Evolutionary conservation across 2,797 vertebrate genomes (phyloP).

Genomic region (Centroberyx gerrardi): DNA sequence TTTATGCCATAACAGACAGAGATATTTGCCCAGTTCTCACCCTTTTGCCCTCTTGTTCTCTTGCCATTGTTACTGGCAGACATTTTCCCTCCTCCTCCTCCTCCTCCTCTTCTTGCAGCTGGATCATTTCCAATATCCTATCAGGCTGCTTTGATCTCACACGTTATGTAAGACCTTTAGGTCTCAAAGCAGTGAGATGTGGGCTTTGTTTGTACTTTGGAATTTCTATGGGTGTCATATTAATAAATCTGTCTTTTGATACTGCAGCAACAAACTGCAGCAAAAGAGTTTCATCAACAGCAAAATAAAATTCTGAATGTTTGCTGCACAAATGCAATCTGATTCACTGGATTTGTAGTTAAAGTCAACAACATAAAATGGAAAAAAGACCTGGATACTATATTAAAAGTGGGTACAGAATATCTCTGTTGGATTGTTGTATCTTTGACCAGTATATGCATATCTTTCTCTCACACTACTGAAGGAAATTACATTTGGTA

Average conservation of each 20-base stretch:
- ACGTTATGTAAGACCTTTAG: conserved; percentile 8
- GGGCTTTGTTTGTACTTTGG: not conserved
- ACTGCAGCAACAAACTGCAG: not conserved
- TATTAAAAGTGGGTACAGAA: not conserved
- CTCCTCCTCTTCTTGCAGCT: conserved; percentile 22
- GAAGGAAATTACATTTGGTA: too few relatives aligned
- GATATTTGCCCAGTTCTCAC: not conserved
- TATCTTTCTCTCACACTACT: too few relatives aligned
- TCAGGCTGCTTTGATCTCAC: conserved; percentile 16
- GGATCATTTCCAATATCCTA: conserved; percentile 28
- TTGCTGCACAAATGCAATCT: not conserved
- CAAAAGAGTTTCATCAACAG: not conserved
- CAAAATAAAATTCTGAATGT: not conserved
- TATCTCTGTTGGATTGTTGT: too few relatives aligned
- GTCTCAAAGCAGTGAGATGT: not conserved
- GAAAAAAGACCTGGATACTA: too few relatives aligned
- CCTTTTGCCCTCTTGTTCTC: conserved; percentile 8
- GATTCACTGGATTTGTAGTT: not conserved
- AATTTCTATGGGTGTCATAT: not conserved
- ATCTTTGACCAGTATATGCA: too few relatives aligned
- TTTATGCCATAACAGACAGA: not conserved
- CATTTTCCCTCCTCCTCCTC: conserved; percentile 26
- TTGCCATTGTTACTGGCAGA: conserved; percentile 2
- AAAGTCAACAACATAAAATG: too few relatives aligned
- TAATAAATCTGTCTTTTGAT: conserved; percentile 1